Base-by-base conservation (phyloP, 1,140 invertebrate species). In the Drosophila subobscura region DNA sequence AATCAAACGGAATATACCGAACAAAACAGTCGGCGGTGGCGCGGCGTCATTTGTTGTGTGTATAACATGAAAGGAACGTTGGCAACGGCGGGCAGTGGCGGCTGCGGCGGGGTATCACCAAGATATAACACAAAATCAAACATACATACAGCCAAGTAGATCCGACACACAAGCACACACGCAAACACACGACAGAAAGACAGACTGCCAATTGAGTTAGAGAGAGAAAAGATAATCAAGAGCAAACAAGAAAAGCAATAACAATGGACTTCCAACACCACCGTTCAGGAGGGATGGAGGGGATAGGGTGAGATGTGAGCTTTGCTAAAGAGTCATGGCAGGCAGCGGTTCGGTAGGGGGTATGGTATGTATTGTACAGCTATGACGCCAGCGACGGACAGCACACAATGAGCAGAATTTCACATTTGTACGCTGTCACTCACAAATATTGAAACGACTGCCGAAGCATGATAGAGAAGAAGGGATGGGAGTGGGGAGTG, bases 351-450 rank as follows among this genome's bases (percentile, higher is more conserved):
- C 45, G 20, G 55, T 20, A 25, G 14, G 23, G 44, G 37, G 49
- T 1, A 20, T 20, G 23, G 40, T 22, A 63, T 54, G 71, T 49
- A 50, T 60, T 54, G 71, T 49, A 50, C 57, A 72, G 63, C 29
- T 33, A 33, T 83, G 79, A 81, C 79, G 79, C 79, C 79, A 81
- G 52, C 71, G 50, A 40, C 27, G 33, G 46, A 29, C 33, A 50
- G 77, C 56, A 77, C 61, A 85, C 75, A 81, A 81, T 83, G 72
- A 85, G 75, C 86, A 85, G 80, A 85, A 85, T 86, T 86, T 85
- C 81, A 86, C 80, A 84, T 84, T 84, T 84, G 72, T 80, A 80
- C 81, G 61, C 79, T 72, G 80, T 85, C 80, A 85, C 77, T 85
- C 81, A 85, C 81, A 86, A 85, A 85, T 86, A 85, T 85, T 86